phyloP scores from a whole-genome alignment of 2,113 vertebrate species.

The Suricata suricatta region DNA sequence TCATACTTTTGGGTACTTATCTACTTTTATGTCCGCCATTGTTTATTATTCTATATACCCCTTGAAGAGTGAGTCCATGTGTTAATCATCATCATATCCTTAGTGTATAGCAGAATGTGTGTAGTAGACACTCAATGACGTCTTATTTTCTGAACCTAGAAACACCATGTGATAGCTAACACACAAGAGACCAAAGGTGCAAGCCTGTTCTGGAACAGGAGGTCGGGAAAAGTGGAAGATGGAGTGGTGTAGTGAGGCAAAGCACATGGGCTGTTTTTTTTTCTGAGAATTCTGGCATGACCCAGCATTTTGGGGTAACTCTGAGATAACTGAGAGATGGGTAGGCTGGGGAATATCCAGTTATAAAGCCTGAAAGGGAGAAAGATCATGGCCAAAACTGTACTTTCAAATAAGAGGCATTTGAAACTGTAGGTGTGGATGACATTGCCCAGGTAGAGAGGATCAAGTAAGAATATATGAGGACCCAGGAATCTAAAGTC shows the following conservation, averaged over 20 bases:
- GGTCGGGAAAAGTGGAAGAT: background rate
- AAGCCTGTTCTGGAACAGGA: background rate
- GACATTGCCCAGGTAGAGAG: background rate
- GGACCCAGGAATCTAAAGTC: too few relatives aligned
- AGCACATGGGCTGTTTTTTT: background rate
- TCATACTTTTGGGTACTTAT: background rate
- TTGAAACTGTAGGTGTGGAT: background rate
- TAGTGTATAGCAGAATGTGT: background rate
- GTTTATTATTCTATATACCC: background rate
- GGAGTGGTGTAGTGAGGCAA: background rate
- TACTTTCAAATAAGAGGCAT: background rate
- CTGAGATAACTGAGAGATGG: background rate
- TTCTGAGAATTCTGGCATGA: background rate
- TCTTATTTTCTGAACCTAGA: background rate
- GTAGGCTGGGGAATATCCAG: background rate
- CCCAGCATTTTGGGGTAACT: background rate
- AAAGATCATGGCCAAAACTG: background rate
- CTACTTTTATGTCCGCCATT: background rate
- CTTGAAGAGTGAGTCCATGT: background rate
- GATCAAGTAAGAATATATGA: background rate
- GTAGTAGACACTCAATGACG: background rate
- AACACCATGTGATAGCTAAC: background rate
- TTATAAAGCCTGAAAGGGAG: background rate
- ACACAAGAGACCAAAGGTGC: background rate
- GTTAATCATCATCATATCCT: background rate